Conservation (phyloP, 2,888 invertebrate genomes). For the Campoplex capitator region DNA sequence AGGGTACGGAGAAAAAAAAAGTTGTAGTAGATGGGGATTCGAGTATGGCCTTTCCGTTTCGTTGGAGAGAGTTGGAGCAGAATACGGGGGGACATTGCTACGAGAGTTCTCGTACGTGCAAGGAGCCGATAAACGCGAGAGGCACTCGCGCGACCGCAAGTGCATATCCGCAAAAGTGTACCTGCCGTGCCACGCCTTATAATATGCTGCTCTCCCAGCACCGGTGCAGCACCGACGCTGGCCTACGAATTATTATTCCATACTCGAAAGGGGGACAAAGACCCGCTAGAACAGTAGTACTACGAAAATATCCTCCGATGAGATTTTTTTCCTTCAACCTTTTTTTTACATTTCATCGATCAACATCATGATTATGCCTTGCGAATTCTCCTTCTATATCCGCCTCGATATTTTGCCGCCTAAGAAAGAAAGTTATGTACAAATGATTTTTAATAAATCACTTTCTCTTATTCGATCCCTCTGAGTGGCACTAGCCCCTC, state of each 20-base stretch:
- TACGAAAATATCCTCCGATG: background rate
- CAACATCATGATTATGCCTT: background rate
- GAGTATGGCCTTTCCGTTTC: background rate
- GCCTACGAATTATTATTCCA: conserved; percentile 36
- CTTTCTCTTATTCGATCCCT: no score
- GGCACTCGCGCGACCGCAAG: conserved; percentile 19
- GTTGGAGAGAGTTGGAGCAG: background rate
- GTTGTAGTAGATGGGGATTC: background rate
- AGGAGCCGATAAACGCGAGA: conserved; percentile 48
- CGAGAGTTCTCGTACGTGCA: conserved; percentile 39
- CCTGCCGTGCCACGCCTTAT: conserved; percentile 45
- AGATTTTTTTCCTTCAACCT: background rate
- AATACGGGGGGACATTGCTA: background rate
- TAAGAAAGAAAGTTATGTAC: no score
- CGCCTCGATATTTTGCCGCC: no score
- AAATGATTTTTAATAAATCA: no score
- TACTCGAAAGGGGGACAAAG: conserved; percentile 28
- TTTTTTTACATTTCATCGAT: background rate
- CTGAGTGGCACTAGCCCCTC: no score
- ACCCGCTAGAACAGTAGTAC: background rate
- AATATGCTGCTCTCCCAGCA: conserved; percentile 8
- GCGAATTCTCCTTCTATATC: no score
- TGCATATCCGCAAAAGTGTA: conserved; percentile 36
- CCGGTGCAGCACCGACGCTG: background rate
- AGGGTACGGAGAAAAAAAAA: background rate